Evolutionary conservation across 2,113 vertebrate species (phyloP).

Genomic region (Acrocephalus arundinaceus): DNA sequence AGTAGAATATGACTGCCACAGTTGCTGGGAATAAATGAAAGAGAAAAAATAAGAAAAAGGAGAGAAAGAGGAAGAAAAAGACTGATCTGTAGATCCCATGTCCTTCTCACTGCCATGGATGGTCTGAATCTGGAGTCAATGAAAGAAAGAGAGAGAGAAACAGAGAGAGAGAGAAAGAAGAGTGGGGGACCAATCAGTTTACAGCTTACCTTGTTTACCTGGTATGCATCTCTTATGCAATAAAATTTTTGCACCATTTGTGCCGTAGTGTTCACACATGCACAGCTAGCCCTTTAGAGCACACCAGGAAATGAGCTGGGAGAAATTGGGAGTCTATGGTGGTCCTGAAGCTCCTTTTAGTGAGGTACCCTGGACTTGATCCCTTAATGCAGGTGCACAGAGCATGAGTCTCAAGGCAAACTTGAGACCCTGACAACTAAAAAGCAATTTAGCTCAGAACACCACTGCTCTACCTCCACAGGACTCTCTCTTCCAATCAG

Average conservation of each 20-base stretch:
- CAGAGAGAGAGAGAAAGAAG: neutral
- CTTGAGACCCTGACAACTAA: neutral
- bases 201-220: neutral
- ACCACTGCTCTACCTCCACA: neutral
- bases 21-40: neutral
- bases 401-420: neutral
- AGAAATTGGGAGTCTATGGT: neutral
- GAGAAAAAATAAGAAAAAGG: neutral
- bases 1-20: neutral
- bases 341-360: neutral
- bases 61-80: neutral
- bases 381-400: neutral
- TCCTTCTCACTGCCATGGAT: neutral
- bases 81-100: neutral
- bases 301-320: fast-evolving
- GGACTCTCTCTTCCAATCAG: too few species aligned
- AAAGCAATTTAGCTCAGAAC: neutral
- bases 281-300: neutral
- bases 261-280: neutral
- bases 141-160: neutral
- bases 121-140: neutral
- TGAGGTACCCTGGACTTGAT: fast-evolving
- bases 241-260: neutral
- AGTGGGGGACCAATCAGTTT: neutral
- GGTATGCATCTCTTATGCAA: neutral